Base-by-base conservation (phyloP, 2,888 invertebrate species). In the Zonitis immaculata region DNA sequence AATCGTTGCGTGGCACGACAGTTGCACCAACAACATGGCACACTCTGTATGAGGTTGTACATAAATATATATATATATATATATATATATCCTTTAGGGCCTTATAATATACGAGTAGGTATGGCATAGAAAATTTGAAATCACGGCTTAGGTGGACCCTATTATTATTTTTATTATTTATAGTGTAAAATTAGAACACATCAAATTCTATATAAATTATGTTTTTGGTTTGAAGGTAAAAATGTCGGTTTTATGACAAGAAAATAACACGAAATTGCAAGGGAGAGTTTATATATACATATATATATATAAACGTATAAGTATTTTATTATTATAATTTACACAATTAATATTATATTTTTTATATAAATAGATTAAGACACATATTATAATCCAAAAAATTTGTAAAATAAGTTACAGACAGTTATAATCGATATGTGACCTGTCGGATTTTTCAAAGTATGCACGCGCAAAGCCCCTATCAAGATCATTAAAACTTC, bases 401-500 rank as follows among this genome's bases (percentile, higher is more conserved):
- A 16, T 35, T 18, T 9, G 16, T 35, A 3, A 9, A 35, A 35
- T 9, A 35, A 35, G 35, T 5, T 18, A 18, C 7, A 44, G 44
- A 48, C 22, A 45, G 28, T 27, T 51, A 47, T 32, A 51, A 51
- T 55, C 55, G 55, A 55, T 55, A 44, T 55, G 55, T 55, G 55
- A 48, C 51, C 45, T 44, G 16, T 45, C 49, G 49, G 50, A 50
- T 35, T 49, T 14, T 47, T 32, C 47, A 44, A 51, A 51, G 48
- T 51, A 55, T 55, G 51, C 55, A 54, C 54, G 50, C 51, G 54
- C 47, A 47, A 49, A 39, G 42, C 51, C 42, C 54, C 44, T n/a
- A 55, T 55, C 51, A 55, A 54, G 55, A 55, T 55, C 51, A 55
- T 55, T 55, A 55, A 55, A 51, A 55, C 51, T 55, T 51, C 55